Evolutionary conservation across 1,140 invertebrate species (phyloP).

Genomic region (Agraylea sexmaculata): DNA sequence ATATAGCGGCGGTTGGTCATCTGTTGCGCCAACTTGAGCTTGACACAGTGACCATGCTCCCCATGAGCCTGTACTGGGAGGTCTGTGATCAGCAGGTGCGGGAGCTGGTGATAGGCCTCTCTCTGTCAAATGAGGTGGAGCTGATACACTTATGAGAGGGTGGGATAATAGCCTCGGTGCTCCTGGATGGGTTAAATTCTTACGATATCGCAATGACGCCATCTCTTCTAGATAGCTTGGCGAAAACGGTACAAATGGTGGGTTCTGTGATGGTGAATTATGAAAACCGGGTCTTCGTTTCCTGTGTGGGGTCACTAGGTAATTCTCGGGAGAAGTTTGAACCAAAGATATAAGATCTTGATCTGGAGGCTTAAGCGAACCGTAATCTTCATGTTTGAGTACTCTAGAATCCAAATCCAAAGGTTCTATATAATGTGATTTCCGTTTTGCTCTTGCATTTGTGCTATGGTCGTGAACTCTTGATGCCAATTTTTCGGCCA

Average conservation of each 20-base stretch:
- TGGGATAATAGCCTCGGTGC: constrained; percentile 41
- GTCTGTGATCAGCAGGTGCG: constrained; percentile 48
- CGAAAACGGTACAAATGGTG: constrained; percentile 68
- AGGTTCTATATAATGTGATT: constrained; percentile 49
- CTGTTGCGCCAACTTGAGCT: constrained; percentile 43
- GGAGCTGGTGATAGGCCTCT: constrained; percentile 43
- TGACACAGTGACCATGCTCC: constrained; percentile 56
- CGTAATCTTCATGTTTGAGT: constrained; percentile 45
- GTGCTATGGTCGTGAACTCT: constrained; percentile 37
- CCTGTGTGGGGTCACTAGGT: constrained; percentile 71
- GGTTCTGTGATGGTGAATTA: constrained; percentile 72
- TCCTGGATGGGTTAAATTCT: constrained; percentile 29
- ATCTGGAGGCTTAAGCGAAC: constrained; percentile 47
- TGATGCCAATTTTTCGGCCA: constrained; percentile 41
- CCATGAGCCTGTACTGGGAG: constrained; percentile 60
- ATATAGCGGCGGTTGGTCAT: constrained; percentile 41
- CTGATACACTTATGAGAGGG: constrained; percentile 53
- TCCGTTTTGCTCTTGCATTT: constrained; percentile 45
- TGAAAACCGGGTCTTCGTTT: constrained; percentile 74
- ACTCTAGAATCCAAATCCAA: constrained; percentile 44
- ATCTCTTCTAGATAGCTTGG: constrained; percentile 57
- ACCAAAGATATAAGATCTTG: constrained; percentile 49
- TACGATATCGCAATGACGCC: constrained; percentile 35
- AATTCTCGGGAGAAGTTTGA: constrained; percentile 56
- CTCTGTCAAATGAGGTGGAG: constrained; percentile 55